These are phyloP conservation scores for Lepidonotus clava DNA, from an alignment of 2,888 invertebrate genomes.

Conservation along the genomic window DNA sequence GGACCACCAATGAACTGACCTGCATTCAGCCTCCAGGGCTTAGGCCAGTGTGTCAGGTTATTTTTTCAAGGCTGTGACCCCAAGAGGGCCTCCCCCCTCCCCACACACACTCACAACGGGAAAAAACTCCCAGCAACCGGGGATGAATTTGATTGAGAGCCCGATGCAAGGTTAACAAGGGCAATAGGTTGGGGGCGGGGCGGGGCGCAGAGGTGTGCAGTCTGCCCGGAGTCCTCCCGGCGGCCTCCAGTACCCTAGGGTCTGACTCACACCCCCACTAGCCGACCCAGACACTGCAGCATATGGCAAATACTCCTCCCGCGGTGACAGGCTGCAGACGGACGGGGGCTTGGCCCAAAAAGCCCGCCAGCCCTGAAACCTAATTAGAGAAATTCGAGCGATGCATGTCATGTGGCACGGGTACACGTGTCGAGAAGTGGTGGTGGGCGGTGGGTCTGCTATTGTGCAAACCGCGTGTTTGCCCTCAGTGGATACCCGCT, in stretches of 20 bases:
- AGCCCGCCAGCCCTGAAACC: neutral
- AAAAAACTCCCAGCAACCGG: no score
- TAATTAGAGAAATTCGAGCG: conserved; percentile 33
- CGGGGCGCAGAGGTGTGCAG: neutral
- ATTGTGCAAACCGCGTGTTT: no score
- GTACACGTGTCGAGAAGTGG: conserved; percentile 23
- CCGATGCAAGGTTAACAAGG: conserved; percentile 12
- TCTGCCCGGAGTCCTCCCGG: neutral
- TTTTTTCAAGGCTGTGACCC: no score
- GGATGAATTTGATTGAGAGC: conserved; percentile 3
- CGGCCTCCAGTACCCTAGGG: neutral
- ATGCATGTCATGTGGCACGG: conserved; percentile 22
- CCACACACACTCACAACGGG: no score
- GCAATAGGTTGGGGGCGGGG: neutral
- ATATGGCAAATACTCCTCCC: conserved; percentile 12
- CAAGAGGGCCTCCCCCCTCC: no score
- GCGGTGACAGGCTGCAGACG: neutral
- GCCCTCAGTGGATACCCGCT: neutral
- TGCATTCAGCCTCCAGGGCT: no score
- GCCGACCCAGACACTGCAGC: conserved; percentile 30
- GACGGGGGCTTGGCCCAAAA: neutral
- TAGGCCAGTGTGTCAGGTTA: no score
- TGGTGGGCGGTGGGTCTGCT: no score
- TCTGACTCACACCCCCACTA: neutral
- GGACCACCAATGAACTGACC: no score